A percentile compares a stretch with the other conserved stretches of the same genome.
Evolutionary conservation across 2,797 vertebrate genomes (phyloP).

Genomic region (Phyllotis vaccarum): DNA sequence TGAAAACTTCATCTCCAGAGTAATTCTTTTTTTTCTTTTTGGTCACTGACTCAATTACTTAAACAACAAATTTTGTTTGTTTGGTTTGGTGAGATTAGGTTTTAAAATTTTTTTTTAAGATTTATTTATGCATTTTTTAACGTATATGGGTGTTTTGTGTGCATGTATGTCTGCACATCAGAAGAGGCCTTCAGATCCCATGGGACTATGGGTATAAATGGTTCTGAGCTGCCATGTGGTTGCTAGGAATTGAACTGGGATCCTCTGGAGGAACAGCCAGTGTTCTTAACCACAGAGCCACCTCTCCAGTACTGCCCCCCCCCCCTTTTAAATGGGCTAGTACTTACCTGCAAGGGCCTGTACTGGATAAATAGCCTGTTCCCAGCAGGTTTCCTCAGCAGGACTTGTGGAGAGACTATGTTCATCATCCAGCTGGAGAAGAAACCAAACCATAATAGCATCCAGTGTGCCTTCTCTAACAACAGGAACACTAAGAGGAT

Average conservation of each 20-base stretch:
- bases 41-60: conserved; percentile 1
- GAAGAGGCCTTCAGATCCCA: not conserved
- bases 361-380: conserved; percentile 97
- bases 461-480: conserved; percentile 92
- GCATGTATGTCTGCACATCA: not conserved
- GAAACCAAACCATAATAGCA: conserved; percentile 97
- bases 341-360: conserved; percentile 90
- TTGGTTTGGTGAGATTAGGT: not conserved
- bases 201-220: not conserved
- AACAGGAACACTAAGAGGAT: conserved; percentile 89
- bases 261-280: too few relatives aligned
- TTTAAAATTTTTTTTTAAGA: not conserved
- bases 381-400: conserved; percentile 97
- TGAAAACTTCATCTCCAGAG: conserved; percentile 32
- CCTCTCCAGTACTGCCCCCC: too few relatives aligned
- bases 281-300: not conserved
- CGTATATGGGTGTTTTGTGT: not conserved
- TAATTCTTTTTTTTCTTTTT: not conserved
- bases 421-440: conserved; percentile 96
- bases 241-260: not conserved
- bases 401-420: conserved; percentile 95
- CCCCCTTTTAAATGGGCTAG: too few relatives aligned
- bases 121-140: not conserved
- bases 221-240: not conserved
- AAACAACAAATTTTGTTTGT: not conserved